Percentiles rank a stretch among this genome's conserved stretches.
Conservation (phyloP, 2,888 invertebrate species). For the Spodoptera littoralis region DNA sequence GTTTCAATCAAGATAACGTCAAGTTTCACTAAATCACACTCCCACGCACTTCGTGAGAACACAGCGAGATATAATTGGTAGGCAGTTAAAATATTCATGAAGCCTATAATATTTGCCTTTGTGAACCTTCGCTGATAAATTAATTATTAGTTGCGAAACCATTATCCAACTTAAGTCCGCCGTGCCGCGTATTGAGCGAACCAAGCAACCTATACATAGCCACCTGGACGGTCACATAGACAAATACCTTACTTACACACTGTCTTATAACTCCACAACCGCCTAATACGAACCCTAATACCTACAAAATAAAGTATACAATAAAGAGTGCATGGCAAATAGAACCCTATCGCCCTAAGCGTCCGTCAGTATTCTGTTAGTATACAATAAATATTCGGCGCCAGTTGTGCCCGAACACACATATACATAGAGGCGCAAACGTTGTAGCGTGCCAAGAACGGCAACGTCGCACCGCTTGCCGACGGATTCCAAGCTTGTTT, state of each 20-base stretch:
- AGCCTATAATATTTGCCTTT: slow-evolving; percentile 63
- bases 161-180: slow-evolving; percentile 76
- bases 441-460: slow-evolving; percentile 81
- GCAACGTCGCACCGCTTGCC: slow-evolving; percentile 82
- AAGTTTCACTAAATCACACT: slow-evolving; percentile 39
- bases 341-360: slow-evolving; percentile 84
- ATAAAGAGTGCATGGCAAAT: slow-evolving; percentile 60
- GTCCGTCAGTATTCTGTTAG: slow-evolving; percentile 86
- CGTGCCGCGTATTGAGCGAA: slow-evolving; percentile 77
- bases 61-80: slow-evolving; percentile 50
- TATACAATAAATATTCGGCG: slow-evolving; percentile 89
- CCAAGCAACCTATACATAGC: slow-evolving; percentile 86
- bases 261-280: slow-evolving; percentile 58
- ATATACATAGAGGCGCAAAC: slow-evolving; percentile 85
- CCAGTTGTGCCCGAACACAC: slow-evolving; percentile 88
- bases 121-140: slow-evolving; percentile 75
- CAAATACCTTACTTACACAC: slow-evolving; percentile 73
- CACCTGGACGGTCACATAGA: slow-evolving; percentile 88
- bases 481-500: slow-evolving; percentile 84
- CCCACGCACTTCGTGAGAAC: slow-evolving; percentile 51
- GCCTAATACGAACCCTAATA: slow-evolving; percentile 70
- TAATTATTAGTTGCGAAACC: slow-evolving; percentile 75
- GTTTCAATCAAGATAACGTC: slow-evolving; percentile 26
- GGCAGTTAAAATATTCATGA: slow-evolving; percentile 62
- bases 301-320: slow-evolving; percentile 65